A percentile compares a stretch with the other conserved stretches of the same genome.
Evolutionary conservation across 2,797 vertebrate species (phyloP).

Genomic region (Yasuhikotakia modesta): DNA sequence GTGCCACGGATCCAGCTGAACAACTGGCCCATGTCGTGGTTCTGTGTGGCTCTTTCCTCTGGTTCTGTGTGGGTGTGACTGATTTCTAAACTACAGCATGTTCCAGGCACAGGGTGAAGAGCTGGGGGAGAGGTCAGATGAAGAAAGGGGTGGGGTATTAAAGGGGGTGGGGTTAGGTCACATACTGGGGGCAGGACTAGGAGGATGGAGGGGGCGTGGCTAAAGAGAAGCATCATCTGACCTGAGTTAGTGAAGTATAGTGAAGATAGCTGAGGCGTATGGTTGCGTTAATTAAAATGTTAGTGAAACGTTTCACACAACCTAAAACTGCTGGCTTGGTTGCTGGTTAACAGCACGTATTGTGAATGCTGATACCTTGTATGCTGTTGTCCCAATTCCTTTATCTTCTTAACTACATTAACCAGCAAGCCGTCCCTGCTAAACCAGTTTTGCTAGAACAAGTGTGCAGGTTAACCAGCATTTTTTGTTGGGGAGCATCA

Average conservation of each 20-base stretch:
- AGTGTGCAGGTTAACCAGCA: too few relatives aligned
- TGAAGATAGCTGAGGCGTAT: background rate
- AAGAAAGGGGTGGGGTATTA: conserved; percentile 9
- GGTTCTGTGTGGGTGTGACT: conserved; percentile 19
- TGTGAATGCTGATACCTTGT: too few relatives aligned
- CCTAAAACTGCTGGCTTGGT: too few relatives aligned
- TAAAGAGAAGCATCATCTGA: conserved; percentile 66
- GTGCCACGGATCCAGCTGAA: conserved; percentile 77
- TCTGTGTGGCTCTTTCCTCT: conserved; percentile 56
- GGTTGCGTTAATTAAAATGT: background rate
- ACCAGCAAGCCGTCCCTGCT: too few relatives aligned
- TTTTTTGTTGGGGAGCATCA: too few relatives aligned
- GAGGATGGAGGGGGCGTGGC: conserved; percentile 45
- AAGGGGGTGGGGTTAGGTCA: conserved; percentile 30
- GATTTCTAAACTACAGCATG: conserved; percentile 65
- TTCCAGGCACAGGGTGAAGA: conserved; percentile 59
- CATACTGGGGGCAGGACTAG: conserved; percentile 8
- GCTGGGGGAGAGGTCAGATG: conserved; percentile 41
- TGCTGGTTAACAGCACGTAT: too few relatives aligned
- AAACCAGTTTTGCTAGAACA: too few relatives aligned
- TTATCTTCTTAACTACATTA: too few relatives aligned
- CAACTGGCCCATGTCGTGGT: conserved; percentile 76
- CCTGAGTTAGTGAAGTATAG: conserved; percentile 44
- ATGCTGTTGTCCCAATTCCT: too few relatives aligned
- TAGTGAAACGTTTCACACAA: too few relatives aligned